Conservation (phyloP, 1,140 invertebrate genomes). For the Heterodera schachtii region DNA sequence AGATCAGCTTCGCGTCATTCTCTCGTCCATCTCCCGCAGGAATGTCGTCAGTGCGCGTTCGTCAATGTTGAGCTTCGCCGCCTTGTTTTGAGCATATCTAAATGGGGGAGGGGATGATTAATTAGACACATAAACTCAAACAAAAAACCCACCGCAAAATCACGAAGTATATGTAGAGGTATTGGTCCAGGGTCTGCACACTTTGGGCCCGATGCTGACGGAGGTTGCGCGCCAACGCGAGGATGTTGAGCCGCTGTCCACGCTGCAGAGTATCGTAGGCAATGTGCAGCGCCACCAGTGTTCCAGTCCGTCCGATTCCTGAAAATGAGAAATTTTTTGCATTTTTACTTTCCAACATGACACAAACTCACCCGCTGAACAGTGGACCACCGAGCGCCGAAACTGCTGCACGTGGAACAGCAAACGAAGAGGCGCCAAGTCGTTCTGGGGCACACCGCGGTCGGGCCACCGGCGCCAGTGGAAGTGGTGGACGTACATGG, state of each 20-base stretch:
- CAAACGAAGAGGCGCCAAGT: conserved; percentile 35
- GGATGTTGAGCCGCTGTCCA: conserved; percentile 42
- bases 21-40: not conserved
- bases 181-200: conserved; percentile 42
- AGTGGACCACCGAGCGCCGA: conserved; percentile 42
- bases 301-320: conserved; percentile 53
- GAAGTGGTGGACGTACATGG: conserved; percentile 19
- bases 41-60: not conserved
- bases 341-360: not conserved
- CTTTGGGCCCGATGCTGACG: conserved; percentile 49
- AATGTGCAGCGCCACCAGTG: conserved; percentile 49
- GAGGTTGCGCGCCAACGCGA: conserved; percentile 43
- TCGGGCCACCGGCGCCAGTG: conserved; percentile 49
- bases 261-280: conserved; percentile 35
- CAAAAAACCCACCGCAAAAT: too few species aligned
- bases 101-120: not conserved
- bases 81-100: conserved; percentile 15
- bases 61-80: not conserved
- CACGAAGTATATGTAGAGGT: conserved; percentile 17
- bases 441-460: conserved; percentile 42
- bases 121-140: not conserved
- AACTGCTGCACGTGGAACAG: conserved; percentile 21
- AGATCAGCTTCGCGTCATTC: not conserved
- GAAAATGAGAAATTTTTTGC: not conserved
- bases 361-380: conserved; percentile 39